Evolutionary conservation across 2,888 invertebrate species (phyloP).

Genomic region (Rhynchonema sp.): DNA sequence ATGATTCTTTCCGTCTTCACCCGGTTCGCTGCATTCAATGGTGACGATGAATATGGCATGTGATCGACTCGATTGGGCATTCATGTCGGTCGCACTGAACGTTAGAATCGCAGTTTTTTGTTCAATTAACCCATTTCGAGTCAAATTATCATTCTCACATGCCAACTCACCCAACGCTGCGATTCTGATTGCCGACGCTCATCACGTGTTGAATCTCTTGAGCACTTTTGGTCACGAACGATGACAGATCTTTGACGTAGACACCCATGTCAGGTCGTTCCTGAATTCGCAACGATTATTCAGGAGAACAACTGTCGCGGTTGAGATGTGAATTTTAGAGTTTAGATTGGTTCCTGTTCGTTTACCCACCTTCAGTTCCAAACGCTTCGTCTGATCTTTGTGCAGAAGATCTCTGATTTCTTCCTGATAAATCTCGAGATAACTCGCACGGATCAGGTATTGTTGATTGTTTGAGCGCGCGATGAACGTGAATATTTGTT

Average conservation of each 20-base stretch:
- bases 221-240: constrained; percentile 77
- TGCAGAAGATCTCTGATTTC: constrained; percentile 47
- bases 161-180: constrained; percentile 56
- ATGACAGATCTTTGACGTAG: constrained; percentile 65
- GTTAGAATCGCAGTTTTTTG: too few relatives aligned
- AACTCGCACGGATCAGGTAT: constrained; percentile 84
- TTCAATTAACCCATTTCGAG: too few relatives aligned
- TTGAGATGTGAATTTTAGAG: neutral
- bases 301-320: neutral
- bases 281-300: constrained; percentile 40
- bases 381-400: constrained; percentile 42
- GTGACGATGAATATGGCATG: constrained; percentile 97
- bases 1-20: constrained; percentile 40
- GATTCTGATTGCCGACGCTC: constrained; percentile 73
- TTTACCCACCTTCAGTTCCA: constrained; percentile 53
- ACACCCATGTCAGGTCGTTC: constrained; percentile 65
- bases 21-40: constrained; percentile 65
- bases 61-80: constrained; percentile 68
- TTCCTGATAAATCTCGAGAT: constrained; percentile 72
- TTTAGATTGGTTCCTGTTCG: constrained; percentile 79
- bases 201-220: constrained; percentile 81
- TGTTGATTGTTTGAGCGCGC: constrained; percentile 65
- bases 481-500: constrained; percentile 90
- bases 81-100: constrained; percentile 58
- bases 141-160: too few relatives aligned